Conservation (phyloP, 1,140 invertebrate species). For the Araneus ventricosus region DNA sequence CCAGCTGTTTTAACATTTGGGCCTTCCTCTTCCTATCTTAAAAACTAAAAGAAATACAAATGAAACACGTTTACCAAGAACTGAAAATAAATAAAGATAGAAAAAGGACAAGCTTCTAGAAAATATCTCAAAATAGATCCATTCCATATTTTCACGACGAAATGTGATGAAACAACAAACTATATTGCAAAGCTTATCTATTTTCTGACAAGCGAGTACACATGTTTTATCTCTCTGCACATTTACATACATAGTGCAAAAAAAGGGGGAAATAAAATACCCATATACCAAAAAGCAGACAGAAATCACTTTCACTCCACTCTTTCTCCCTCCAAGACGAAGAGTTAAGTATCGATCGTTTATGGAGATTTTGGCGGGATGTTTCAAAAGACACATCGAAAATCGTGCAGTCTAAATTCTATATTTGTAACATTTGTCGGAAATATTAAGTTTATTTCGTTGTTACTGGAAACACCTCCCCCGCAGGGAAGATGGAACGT, state of each 20-base stretch:
- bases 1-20: too few relatives aligned
- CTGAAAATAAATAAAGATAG: too few relatives aligned
- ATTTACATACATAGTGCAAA: not conserved
- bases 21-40: too few relatives aligned
- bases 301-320: not conserved
- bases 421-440: not conserved
- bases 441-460: not conserved
- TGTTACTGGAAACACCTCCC: not conserved
- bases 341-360: not conserved
- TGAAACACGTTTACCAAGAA: too few relatives aligned
- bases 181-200: too few relatives aligned
- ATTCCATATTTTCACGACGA: too few relatives aligned
- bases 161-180: too few relatives aligned
- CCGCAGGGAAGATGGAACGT: not conserved
- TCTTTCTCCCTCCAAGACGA: not conserved
- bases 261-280: not conserved
- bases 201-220: too few relatives aligned
- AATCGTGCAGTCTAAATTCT: not conserved
- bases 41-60: too few relatives aligned
- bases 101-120: too few relatives aligned
- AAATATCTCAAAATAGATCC: too few relatives aligned
- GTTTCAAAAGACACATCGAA: not conserved
- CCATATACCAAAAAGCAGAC: not conserved
- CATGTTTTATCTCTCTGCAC: too few relatives aligned
- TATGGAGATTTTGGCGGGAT: not conserved